Base-by-base conservation (phyloP, 2,113 vertebrate genomes). In the Puffinus mauretanicus region DNA sequence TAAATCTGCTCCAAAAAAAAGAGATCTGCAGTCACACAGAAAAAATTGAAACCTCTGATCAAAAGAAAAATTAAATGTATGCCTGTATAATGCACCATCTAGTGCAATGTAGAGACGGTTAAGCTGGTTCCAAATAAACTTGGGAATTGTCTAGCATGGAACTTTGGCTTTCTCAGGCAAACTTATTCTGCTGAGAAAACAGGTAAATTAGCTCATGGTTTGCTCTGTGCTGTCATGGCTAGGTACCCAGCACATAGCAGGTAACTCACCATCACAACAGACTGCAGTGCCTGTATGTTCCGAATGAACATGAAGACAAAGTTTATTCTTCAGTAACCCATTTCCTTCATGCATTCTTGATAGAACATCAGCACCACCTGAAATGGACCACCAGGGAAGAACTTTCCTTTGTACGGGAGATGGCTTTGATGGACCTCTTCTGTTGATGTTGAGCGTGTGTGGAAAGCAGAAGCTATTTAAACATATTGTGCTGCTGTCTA, bases 381-480 rank as follows among this genome's bases (percentile, higher is more conserved):
- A 94, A 93, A 77, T 1, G 8, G 26, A 49, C 34, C 27, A 51
- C 17, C 4, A 65, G 27, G 5, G 36, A 61, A 73, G 8, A 64
- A 62, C 16, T 21, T 73, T 42, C 17, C 7, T 62, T 36, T 75
- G 7, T 27, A 46, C 1, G 4, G 66, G 79, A 71, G 42, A 46
- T 5, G 7, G 16, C 30, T 82, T 79, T 58, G 57, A 62, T 20
- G 47, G 51, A 60, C 19, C 4, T 5, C 14, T 75, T 55, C 47
- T 22, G 27, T 6, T 58, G 2, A 49, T 26, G 15, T 32, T 34
- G 58, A 58, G 11, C 1, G 2, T 25, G 19, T 1, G 1, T n/a
- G 62, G 32, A 88, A 90, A 67, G 16, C 9, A 67, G 42, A 69
- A 92, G 24, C 2, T 72, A 32, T 25, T 57, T 51, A 62, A 78